Conservation (phyloP, 2,797 vertebrate species). For the Gouania willdenowi region DNA sequence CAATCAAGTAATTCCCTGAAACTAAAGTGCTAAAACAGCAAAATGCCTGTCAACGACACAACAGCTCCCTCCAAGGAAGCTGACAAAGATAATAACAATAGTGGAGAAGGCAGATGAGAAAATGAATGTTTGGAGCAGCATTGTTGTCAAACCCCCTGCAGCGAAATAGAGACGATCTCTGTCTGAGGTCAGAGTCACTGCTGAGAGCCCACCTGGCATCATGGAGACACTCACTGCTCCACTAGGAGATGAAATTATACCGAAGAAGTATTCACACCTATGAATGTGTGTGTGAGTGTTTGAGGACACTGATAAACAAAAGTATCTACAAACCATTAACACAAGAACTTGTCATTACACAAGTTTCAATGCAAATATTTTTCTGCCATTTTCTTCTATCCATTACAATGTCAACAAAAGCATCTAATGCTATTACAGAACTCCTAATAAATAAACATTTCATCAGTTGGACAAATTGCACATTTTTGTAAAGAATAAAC, state of each 20-base stretch:
- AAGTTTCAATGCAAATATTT: no score
- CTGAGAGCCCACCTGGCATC: slow-evolving; percentile 64
- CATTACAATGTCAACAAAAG: no score
- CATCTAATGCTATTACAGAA: no score
- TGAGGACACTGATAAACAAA: no score
- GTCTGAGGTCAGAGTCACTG: slow-evolving; percentile 59
- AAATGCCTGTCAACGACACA: slow-evolving; percentile 12
- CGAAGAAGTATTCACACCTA: no score
- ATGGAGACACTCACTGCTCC: slow-evolving; percentile 46
- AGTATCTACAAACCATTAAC: no score
- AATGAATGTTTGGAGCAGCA: slow-evolving; percentile 54
- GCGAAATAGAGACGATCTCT: slow-evolving; percentile 47
- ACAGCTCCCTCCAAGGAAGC: slow-evolving; percentile 13
- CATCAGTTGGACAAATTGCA: no score
- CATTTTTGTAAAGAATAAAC: no score
- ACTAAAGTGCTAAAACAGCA: background rate
- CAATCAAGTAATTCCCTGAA: background rate
- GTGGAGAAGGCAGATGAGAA: slow-evolving; percentile 42
- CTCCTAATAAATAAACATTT: no score
- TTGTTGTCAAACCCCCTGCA: slow-evolving; percentile 42
- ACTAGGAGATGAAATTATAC: slow-evolving; percentile 13
- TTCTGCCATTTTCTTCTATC: no score
- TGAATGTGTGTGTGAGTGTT: slow-evolving; percentile 6
- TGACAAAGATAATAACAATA: slow-evolving; percentile 30
- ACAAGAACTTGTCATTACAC: no score